Conservation (phyloP, 92 coral and sea anemone species). For the Bergia sp. region DNA sequence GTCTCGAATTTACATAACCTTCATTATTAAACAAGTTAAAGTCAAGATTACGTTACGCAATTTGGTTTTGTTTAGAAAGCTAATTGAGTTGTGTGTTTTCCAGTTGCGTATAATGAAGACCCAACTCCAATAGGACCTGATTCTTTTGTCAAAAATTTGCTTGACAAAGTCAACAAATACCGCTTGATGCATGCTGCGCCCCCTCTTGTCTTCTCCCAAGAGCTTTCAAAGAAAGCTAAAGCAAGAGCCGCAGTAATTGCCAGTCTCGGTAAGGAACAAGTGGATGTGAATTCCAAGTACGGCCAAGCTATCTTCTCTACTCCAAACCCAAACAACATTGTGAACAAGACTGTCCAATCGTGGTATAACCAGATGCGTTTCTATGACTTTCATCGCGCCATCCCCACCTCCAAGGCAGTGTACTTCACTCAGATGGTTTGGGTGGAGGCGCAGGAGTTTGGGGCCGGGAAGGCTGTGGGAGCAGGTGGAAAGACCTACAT, state of each 20-base stretch:
- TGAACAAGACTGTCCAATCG: constrained; percentile 63
- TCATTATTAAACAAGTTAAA: not conserved
- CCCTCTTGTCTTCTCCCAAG: constrained; percentile 70
- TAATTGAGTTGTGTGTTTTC: not conserved
- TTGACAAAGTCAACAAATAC: constrained; percentile 75
- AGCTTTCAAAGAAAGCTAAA: constrained; percentile 80
- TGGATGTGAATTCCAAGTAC: constrained; percentile 75
- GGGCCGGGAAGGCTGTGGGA: constrained; percentile 78
- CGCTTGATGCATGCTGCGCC: constrained; percentile 88
- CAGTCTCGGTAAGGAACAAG: constrained; percentile 67
- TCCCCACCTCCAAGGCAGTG: constrained; percentile 62
- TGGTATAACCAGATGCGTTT: constrained; percentile 93
- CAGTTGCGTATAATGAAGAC: not conserved
- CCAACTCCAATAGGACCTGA: constrained; percentile 32
- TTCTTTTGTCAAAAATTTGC: constrained; percentile 61
- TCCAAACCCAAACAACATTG: constrained; percentile 46
- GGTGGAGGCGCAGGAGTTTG: constrained; percentile 74
- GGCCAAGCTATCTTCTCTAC: constrained; percentile 88
- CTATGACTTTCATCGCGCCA: constrained; percentile 79
- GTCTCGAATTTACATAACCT: too few relatives aligned
- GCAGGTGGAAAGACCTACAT: constrained; percentile 76
- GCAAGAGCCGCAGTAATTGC: constrained; percentile 86
- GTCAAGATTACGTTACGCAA: not conserved
- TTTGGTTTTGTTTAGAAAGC: not conserved
- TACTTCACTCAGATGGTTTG: constrained; percentile 92